Percentiles rank a stretch among this genome's conserved stretches.
Conservation (phyloP, 2,888 invertebrate genomes). For the Caenorhabditis uteleia region DNA sequence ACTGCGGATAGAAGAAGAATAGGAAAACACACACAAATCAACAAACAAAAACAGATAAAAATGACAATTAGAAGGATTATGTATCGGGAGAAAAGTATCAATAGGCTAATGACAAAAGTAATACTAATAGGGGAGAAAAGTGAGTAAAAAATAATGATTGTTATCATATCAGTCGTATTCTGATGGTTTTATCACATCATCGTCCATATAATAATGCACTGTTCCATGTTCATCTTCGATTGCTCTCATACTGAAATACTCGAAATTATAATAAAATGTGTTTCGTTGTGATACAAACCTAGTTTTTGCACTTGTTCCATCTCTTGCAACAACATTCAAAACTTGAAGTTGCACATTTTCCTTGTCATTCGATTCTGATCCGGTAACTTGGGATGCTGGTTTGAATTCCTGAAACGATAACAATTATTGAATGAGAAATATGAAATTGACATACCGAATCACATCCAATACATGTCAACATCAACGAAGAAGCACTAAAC, state of each 20-base stretch:
- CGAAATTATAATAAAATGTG: too few species aligned
- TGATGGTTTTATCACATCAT: constrained; percentile 14
- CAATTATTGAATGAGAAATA: constrained; percentile 11
- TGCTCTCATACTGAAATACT: constrained; percentile 43
- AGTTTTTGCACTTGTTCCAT: constrained; percentile 15
- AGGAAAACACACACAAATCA: constrained; percentile 12
- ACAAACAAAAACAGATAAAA: constrained; percentile 6
- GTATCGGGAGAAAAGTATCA: neutral
- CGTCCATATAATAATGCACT: constrained; percentile 45
- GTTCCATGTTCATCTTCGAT: constrained; percentile 51
- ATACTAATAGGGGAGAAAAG: too few species aligned
- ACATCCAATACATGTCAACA: constrained; percentile 64
- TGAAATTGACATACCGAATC: constrained; percentile 38
- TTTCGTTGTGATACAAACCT: constrained; percentile 10
- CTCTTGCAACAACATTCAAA: constrained; percentile 21
- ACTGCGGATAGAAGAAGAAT: constrained; percentile 8
- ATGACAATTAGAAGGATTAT: neutral
- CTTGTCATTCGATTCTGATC: constrained; percentile 16
- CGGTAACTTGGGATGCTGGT: too few species aligned
- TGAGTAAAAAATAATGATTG: too few species aligned
- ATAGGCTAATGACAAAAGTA: too few species aligned
- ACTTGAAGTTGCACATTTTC: too few species aligned
- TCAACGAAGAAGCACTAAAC: constrained; percentile 60
- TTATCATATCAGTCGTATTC: too few species aligned
- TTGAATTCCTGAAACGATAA: constrained; percentile 45